Conservation (phyloP, 2,888 invertebrate genomes). For the Emmelina monodactyla region DNA sequence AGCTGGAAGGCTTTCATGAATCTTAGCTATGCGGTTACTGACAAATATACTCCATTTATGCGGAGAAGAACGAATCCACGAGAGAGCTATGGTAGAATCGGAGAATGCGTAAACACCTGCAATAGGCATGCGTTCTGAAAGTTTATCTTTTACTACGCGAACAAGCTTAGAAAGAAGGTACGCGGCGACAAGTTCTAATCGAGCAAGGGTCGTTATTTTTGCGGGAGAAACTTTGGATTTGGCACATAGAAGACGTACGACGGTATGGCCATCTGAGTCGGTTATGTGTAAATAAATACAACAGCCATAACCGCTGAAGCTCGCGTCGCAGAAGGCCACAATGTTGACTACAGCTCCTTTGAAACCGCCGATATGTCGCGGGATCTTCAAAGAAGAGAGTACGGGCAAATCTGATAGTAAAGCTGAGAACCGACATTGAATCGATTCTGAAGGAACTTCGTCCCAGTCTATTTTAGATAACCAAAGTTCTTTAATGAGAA, state of each 20-base stretch:
- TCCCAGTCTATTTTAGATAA: slow-evolving; percentile 2
- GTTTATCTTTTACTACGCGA: background rate
- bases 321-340: slow-evolving; percentile 5
- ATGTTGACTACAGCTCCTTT: background rate
- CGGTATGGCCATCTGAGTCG: background rate
- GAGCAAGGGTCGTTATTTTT: background rate
- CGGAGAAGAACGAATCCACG: too few species aligned
- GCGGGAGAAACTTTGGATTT: slow-evolving; percentile 3
- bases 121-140: background rate
- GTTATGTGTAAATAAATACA: too few species aligned
- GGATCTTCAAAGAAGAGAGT: slow-evolving; percentile 1
- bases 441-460: background rate
- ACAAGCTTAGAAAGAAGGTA: background rate
- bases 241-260: background rate
- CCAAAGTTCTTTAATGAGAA: slow-evolving; percentile 7
- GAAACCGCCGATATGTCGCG: slow-evolving; percentile 5
- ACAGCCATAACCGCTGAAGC: slow-evolving; percentile 6
- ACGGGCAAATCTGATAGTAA: slow-evolving; percentile 2
- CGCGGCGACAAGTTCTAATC: slow-evolving; percentile 1
- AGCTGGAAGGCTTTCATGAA: slow-evolving; percentile 1
- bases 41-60: slow-evolving; percentile 10
- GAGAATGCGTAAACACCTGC: background rate
- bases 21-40: slow-evolving; percentile 4
- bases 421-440: background rate
- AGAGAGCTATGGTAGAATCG: too few species aligned